These are phyloP conservation scores for Polietes domitor DNA, from an alignment of 2,888 invertebrate species.

Conservation along the genomic window DNA sequence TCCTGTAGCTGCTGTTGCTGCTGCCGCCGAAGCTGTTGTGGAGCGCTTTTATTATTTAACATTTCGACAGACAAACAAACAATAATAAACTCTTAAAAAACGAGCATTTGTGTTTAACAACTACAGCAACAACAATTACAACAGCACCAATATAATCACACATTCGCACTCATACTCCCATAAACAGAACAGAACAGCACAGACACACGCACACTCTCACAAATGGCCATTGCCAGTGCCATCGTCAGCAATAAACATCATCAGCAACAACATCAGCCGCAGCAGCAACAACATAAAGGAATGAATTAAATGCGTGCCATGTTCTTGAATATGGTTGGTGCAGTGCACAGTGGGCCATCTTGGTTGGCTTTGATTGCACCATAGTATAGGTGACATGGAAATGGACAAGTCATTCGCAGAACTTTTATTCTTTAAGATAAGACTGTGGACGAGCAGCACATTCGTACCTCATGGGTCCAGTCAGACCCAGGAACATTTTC, in stretches of 20 bases:
- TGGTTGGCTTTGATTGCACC: conserved; percentile 5
- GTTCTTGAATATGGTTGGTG: conserved; percentile 24
- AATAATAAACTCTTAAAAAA: conserved; percentile 53
- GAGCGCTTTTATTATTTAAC: conserved; percentile 49
- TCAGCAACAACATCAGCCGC: conserved; percentile 37
- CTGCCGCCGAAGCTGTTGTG: not conserved
- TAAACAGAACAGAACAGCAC: not conserved
- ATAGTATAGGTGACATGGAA: too few relatives aligned
- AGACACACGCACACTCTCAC: conserved; percentile 4
- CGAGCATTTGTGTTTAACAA: conserved; percentile 41
- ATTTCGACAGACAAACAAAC: conserved; percentile 31
- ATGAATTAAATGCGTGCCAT: conserved; percentile 43
- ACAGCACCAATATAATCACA: conserved; percentile 19
- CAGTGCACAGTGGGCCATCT: not conserved
- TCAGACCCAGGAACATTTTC: too few relatives aligned
- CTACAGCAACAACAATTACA: conserved; percentile 26
- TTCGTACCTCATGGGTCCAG: too few relatives aligned
- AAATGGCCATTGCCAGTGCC: conserved; percentile 37
- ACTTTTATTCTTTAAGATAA: too few relatives aligned
- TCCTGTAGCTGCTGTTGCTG: conserved; percentile 1
- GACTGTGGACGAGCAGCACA: too few relatives aligned
- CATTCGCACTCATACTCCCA: conserved; percentile 5
- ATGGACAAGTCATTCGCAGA: too few relatives aligned
- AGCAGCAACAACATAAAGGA: conserved; percentile 4
- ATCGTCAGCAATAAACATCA: conserved; percentile 47